These are phyloP conservation scores for Octopus bimaculoides DNA, from an alignment of 1,140 invertebrate genomes.

Conservation along the genomic window DNA sequence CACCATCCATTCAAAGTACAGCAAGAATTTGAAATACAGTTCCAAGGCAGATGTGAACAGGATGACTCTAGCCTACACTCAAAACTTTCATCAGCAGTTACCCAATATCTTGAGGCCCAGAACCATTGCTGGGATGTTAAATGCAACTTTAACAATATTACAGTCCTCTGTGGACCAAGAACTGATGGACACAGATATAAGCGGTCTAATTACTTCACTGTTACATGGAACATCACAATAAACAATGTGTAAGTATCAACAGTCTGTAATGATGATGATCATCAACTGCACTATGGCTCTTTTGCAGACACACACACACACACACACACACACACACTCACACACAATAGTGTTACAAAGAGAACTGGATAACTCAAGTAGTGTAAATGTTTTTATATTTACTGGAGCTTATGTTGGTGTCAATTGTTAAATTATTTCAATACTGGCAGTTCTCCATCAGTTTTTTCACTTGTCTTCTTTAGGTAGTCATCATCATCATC, in stretches of 20 bases:
- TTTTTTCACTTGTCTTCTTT: too few species aligned
- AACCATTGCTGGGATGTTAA: conserved; percentile 26
- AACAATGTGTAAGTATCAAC: conserved; percentile 24
- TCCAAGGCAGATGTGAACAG: conserved; percentile 33
- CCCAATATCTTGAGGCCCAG: conserved; percentile 27
- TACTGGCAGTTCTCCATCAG: too few species aligned
- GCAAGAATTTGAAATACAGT: conserved; percentile 33
- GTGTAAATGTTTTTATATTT: too few species aligned
- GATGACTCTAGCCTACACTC: conserved; percentile 22
- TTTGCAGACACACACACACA: too few species aligned
- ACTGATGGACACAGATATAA: conserved; percentile 19
- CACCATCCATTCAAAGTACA: conserved; percentile 26
- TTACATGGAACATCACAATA: conserved; percentile 38
- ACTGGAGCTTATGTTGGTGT: too few species aligned
- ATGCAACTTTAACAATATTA: conserved; percentile 31
- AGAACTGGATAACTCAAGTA: too few species aligned
- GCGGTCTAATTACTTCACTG: conserved; percentile 25
- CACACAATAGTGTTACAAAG: too few species aligned
- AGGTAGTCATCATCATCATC: too few species aligned
- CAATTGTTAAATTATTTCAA: too few species aligned
- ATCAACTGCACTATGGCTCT: too few species aligned
- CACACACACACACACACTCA: too few species aligned
- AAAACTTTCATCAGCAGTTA: conserved; percentile 22
- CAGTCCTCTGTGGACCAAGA: conserved; percentile 27
- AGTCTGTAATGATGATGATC: too few species aligned